A percentile compares a stretch with the other conserved stretches of the same genome.
Conservation (phyloP, 2,888 invertebrate species). For the Pyrrhia umbra region DNA sequence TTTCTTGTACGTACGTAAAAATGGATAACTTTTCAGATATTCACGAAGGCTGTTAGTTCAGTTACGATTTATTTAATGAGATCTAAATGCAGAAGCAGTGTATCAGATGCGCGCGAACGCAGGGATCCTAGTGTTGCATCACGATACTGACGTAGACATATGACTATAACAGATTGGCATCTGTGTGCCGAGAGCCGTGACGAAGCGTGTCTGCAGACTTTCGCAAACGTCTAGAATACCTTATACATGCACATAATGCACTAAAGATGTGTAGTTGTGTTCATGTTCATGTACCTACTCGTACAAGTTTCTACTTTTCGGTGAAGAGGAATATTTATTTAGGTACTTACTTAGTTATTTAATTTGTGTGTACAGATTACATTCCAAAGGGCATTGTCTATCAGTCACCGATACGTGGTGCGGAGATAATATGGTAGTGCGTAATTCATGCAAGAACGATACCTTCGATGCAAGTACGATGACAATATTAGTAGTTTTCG, state of each 20-base stretch:
- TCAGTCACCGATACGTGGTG: background rate
- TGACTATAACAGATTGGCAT: constrained; percentile 81
- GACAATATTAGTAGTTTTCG: background rate
- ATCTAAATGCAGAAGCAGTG: background rate
- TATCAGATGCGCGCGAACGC: constrained; percentile 33
- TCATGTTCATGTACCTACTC: constrained; percentile 30
- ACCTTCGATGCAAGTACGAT: background rate
- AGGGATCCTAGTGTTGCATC: constrained; percentile 73
- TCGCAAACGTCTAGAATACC: constrained; percentile 78
- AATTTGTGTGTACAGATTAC: background rate
- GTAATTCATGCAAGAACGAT: background rate
- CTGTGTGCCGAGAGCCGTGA: constrained; percentile 78
- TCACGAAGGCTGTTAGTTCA: background rate
- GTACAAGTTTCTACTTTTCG: constrained; percentile 61
- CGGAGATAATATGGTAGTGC: background rate
- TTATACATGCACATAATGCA: constrained; percentile 57
- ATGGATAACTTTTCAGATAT: background rate
- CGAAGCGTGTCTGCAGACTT: constrained; percentile 81
- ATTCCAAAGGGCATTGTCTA: background rate
- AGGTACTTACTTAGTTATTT: background rate
- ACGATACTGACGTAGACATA: constrained; percentile 78
- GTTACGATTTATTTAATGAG: constrained; percentile 11
- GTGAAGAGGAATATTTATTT: background rate
- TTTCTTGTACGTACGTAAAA: background rate
- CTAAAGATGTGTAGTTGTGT: constrained; percentile 38